phyloP scores from a whole-genome alignment of 2,888 invertebrate species.

The Scaptomyza caliginosa region DNA sequence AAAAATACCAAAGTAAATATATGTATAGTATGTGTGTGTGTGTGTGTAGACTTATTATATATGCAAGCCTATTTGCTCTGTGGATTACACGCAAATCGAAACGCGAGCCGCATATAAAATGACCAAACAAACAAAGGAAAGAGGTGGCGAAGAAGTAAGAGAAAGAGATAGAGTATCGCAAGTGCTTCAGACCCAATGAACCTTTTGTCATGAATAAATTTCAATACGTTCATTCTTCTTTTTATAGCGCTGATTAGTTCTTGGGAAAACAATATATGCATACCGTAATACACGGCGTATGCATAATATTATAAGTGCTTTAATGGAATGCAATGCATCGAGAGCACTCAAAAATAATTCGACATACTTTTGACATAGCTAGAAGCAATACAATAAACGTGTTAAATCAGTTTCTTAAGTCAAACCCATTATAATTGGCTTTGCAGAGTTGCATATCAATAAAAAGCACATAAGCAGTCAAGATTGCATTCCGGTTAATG shows the following conservation, averaged over 20 bases:
- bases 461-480: constrained; percentile 2
- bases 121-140: not conserved
- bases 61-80: constrained; percentile 27
- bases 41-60: constrained; percentile 27
- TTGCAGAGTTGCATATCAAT: not conserved
- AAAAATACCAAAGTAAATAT: constrained; percentile 20
- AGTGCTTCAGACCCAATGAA: constrained; percentile 52
- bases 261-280: constrained; percentile 2
- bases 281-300: constrained; percentile 42
- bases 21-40: not conserved
- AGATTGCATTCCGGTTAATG: not conserved
- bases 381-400: not conserved
- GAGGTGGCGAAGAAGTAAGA: not conserved
- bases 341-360: not conserved
- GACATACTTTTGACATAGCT: not conserved
- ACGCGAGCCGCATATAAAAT: constrained; percentile 61
- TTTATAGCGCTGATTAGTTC: constrained; percentile 29
- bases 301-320: constrained; percentile 17
- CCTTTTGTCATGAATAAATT: constrained; percentile 59
- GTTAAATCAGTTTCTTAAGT: not conserved
- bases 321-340: not conserved
- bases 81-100: constrained; percentile 52
- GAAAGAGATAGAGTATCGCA: not conserved
- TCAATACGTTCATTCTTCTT: constrained; percentile 23
- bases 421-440: not conserved